Percentiles rank a stretch among this genome's conserved stretches.
Conservation (phyloP, 2,113 vertebrate genomes). For the Semnopithecus entellus region DNA sequence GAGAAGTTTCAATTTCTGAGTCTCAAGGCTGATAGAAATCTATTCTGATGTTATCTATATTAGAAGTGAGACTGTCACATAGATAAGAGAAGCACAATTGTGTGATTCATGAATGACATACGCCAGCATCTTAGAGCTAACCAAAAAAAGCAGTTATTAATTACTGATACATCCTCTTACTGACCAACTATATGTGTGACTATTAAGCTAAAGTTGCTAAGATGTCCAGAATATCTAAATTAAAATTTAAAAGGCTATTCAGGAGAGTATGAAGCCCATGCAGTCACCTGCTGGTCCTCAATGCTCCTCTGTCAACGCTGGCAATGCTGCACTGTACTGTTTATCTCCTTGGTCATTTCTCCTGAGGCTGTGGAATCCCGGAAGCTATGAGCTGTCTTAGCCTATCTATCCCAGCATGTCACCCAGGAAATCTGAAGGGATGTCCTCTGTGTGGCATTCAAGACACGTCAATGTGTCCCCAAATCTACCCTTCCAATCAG, state of each 20-base stretch:
- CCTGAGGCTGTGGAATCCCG: background rate
- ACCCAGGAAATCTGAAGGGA: background rate
- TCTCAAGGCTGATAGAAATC: background rate
- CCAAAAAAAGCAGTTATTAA: background rate
- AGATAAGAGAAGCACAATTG: background rate
- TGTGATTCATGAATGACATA: background rate
- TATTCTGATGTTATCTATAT: background rate
- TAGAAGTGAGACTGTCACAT: background rate
- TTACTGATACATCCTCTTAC: background rate
- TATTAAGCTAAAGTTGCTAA: background rate
- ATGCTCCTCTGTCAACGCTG: background rate
- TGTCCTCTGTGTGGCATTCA: background rate
- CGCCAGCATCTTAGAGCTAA: background rate
- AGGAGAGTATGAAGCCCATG: background rate
- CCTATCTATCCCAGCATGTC: background rate
- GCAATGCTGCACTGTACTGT: too few relatives aligned
- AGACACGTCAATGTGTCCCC: background rate
- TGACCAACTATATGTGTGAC: background rate
- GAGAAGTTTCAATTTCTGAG: background rate
- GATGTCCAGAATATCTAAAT: background rate
- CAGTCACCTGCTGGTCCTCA: background rate
- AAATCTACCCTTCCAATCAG: background rate
- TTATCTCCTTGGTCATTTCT: background rate
- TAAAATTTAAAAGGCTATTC: background rate
- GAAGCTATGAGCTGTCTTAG: background rate